A percentile compares a stretch with the other conserved stretches of the same genome.
phyloP scores from a whole-genome alignment of 2,113 vertebrate genomes.

The Butorides virescens region DNA sequence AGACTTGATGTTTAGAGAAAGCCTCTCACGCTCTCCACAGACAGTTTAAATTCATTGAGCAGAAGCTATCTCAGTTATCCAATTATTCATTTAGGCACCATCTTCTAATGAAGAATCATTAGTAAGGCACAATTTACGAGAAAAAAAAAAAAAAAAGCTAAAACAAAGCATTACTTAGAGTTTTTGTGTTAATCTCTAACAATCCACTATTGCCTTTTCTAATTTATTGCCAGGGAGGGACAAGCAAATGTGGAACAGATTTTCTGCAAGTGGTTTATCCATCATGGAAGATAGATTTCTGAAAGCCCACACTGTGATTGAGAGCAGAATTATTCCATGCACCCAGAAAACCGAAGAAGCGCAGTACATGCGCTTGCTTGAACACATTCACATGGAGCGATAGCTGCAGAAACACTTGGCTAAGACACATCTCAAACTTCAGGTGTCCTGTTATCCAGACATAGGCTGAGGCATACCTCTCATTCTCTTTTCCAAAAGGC shows the following conservation, averaged over 20 bases:
- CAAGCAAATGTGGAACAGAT: neutral
- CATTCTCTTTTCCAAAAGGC: neutral
- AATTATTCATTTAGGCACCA: neutral
- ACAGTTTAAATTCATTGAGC: neutral
- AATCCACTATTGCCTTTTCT: neutral
- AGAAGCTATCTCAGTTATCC: neutral
- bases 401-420: neutral
- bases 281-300: neutral
- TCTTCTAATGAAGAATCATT: neutral
- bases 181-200: neutral
- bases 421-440: neutral
- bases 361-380: accelerated
- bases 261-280: slow-evolving; percentile 24
- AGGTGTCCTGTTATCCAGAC: neutral
- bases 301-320: neutral
- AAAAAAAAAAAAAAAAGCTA: neutral
- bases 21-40: neutral
- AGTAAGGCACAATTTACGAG: neutral
- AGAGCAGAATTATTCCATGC: neutral
- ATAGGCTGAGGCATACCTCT: accelerated
- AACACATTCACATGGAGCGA: neutral
- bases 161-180: neutral
- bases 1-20: neutral
- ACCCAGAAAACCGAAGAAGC: neutral
- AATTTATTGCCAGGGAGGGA: neutral